These are phyloP conservation scores for Acrocephalus kingi DNA, from an alignment of 2,113 vertebrate species.

Conservation along the genomic window DNA sequence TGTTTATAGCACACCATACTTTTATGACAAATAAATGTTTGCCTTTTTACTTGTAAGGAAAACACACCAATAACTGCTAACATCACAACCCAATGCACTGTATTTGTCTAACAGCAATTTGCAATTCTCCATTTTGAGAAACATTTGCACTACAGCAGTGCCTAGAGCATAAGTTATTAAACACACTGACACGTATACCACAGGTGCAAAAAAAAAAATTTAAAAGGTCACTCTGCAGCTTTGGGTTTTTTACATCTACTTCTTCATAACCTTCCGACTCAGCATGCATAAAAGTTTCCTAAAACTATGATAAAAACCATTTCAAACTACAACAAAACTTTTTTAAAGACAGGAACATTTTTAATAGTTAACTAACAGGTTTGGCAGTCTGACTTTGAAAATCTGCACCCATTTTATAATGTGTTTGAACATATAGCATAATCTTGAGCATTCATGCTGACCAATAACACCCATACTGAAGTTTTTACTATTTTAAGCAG, in stretches of 20 bases:
- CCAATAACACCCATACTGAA: accelerated
- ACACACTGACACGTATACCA: neutral
- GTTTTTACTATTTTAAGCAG: neutral
- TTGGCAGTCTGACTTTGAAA: neutral
- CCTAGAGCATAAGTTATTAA: neutral
- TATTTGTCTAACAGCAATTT: neutral
- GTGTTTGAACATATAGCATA: neutral
- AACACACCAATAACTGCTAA: neutral
- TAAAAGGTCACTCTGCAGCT: neutral
- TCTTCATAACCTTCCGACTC: neutral
- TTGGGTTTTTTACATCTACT: neutral
- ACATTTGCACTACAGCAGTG: neutral
- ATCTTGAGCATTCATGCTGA: neutral
- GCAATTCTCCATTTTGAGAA: neutral
- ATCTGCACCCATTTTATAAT: neutral
- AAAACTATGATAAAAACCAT: neutral
- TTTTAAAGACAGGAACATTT: neutral
- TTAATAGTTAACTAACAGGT: neutral
- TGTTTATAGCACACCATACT: neutral
- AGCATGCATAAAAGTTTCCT: neutral
- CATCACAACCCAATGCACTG: neutral
- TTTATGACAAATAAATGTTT: neutral
- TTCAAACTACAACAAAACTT: neutral
- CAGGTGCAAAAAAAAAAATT: neutral
- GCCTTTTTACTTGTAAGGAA: neutral